phyloP scores from a whole-genome alignment of 23 tunicate species.

The Oikopleura dioica region DNA sequence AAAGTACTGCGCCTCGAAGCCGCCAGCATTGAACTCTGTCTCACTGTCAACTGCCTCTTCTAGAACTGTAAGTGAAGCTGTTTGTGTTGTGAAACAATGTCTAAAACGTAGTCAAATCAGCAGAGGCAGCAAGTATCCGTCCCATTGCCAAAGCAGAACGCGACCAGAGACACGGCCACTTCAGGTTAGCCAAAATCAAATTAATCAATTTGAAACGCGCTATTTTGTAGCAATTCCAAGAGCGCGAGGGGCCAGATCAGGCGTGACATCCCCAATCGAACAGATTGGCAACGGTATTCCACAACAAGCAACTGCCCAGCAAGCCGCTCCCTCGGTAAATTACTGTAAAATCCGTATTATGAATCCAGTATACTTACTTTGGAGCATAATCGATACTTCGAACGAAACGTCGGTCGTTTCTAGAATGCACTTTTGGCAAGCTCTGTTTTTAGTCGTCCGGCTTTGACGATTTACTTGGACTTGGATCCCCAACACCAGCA shows the following conservation, averaged over 20 bases:
- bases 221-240: background rate
- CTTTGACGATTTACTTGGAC: background rate
- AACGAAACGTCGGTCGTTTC: too few species aligned
- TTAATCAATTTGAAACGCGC: background rate
- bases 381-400: too few species aligned
- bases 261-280: background rate
- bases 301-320: too few species aligned
- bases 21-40: background rate
- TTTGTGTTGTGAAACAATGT: background rate
- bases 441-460: background rate
- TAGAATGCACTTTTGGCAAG: too few species aligned
- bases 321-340: background rate
- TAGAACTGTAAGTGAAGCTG: too few species aligned
- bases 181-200: too few species aligned
- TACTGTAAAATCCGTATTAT: background rate
- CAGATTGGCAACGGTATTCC: too few species aligned
- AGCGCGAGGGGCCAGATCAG: background rate
- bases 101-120: background rate
- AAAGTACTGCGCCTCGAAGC: constrained; percentile 20
- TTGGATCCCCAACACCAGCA: background rate
- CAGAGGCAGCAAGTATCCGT: background rate
- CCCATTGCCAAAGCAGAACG: constrained; percentile 12
- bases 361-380: too few species aligned
- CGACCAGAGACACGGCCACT: background rate
- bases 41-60: too few species aligned